phyloP scores from a whole-genome alignment of 2,797 vertebrate genomes.

The Chaetophractus vellerosus region DNA sequence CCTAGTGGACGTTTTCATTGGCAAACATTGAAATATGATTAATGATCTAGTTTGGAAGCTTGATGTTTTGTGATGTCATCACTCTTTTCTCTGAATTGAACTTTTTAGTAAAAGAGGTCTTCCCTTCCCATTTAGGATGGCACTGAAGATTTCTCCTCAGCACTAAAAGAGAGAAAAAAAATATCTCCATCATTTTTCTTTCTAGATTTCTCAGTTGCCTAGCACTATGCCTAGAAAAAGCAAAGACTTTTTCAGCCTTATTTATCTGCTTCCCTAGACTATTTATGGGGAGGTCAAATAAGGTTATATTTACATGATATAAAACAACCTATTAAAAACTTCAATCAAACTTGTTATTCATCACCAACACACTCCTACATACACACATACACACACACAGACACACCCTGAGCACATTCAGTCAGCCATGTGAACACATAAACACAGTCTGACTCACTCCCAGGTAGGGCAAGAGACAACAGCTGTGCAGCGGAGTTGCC shows the following conservation, averaged over 20 bases:
- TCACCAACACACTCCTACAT: not conserved
- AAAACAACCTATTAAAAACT: not conserved
- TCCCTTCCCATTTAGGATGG: not conserved
- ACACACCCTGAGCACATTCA: not conserved
- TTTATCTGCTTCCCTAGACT: not conserved
- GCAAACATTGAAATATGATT: conserved; percentile 10
- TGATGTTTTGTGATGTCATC: not conserved
- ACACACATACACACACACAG: not conserved
- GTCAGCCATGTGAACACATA: not conserved
- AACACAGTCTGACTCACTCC: not conserved
- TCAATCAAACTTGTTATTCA: not conserved
- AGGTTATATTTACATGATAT: not conserved
- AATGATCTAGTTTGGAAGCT: not conserved
- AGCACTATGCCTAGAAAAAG: not conserved
- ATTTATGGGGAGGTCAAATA: not conserved
- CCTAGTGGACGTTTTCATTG: not conserved
- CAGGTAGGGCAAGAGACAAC: not conserved
- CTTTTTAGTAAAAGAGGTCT: conserved; percentile 29
- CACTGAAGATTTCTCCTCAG: not conserved
- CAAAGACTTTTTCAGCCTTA: not conserved
- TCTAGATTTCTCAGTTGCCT: not conserved
- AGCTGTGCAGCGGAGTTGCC: not conserved
- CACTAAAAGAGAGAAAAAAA: not conserved
- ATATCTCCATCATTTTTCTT: not conserved
- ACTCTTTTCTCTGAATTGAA: conserved; percentile 33